Evolutionary conservation across 2,888 invertebrate genomes (phyloP).

Genomic region (Phyto melanocephala): DNA sequence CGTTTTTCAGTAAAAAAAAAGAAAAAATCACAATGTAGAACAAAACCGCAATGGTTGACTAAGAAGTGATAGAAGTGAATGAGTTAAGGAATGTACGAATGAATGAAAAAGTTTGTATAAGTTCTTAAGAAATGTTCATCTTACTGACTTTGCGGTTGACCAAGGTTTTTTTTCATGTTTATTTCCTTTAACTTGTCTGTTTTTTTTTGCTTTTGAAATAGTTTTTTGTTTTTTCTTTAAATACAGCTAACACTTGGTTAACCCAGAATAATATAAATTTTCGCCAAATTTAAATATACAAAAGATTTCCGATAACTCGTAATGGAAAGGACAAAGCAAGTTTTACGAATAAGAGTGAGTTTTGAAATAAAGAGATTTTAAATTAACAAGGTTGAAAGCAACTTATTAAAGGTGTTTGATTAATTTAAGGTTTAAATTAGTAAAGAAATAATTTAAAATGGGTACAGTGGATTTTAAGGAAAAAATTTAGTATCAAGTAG

Average conservation of each 20-base stretch:
- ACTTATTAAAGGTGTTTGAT: no score
- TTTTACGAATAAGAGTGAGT: no score
- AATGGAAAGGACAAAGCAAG: no score
- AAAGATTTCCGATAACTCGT: not conserved
- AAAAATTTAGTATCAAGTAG: no score
- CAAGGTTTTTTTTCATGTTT: conserved; percentile 12
- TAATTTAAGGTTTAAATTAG: no score
- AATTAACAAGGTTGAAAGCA: no score
- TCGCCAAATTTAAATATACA: not conserved
- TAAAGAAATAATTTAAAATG: no score
- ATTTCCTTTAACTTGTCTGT: not conserved
- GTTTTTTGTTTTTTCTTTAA: not conserved
- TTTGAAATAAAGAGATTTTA: no score
- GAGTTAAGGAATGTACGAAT: not conserved
- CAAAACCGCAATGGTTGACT: not conserved
- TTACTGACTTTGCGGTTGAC: conserved; percentile 43
- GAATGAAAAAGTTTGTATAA: not conserved
- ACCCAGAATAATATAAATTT: not conserved
- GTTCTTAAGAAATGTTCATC: conserved; percentile 26
- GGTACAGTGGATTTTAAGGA: no score
- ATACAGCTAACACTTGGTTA: not conserved
- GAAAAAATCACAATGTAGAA: not conserved
- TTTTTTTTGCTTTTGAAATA: not conserved
- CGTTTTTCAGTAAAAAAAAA: not conserved
- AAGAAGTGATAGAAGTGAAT: not conserved